Evolutionary conservation across 1,140 invertebrate genomes (phyloP).

Genomic region (Danaus plexippus): DNA sequence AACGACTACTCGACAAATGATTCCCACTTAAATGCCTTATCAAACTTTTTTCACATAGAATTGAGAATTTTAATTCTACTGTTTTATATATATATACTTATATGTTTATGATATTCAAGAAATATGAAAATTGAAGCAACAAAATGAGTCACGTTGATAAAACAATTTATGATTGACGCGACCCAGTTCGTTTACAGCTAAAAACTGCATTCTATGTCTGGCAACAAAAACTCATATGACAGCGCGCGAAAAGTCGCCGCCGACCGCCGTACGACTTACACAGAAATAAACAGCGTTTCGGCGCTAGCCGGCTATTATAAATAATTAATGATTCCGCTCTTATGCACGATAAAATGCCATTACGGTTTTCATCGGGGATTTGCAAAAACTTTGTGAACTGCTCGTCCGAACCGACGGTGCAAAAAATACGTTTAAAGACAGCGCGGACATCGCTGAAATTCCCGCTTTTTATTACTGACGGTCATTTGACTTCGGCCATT

Average conservation of each 20-base stretch:
- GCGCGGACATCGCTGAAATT: slow-evolving; percentile 64
- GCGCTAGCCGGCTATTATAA: slow-evolving; percentile 59
- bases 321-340: slow-evolving; percentile 69
- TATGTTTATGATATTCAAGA: too few species aligned
- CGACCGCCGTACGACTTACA: slow-evolving; percentile 4
- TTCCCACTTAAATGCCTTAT: too few species aligned
- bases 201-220: slow-evolving; percentile 13
- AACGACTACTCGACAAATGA: too few species aligned
- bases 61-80: too few species aligned
- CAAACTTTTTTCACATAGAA: too few species aligned
- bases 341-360: slow-evolving; percentile 71
- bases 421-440: slow-evolving; percentile 64
- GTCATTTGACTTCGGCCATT: slow-evolving; percentile 68
- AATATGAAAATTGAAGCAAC: too few species aligned
- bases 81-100: too few species aligned
- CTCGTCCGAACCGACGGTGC: slow-evolving; percentile 42
- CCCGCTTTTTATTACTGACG: slow-evolving; percentile 55
- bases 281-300: slow-evolving; percentile 26
- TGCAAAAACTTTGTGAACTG: slow-evolving; percentile 54
- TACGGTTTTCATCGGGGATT: slow-evolving; percentile 65
- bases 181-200: slow-evolving; percentile 16
- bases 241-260: slow-evolving; percentile 23
- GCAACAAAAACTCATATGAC: slow-evolving; percentile 17
- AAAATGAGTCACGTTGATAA: too few species aligned
- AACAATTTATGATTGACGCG: slow-evolving; percentile 22